phyloP scores from a whole-genome alignment of 2,113 vertebrate genomes.

The Oophaga pumilio region DNA sequence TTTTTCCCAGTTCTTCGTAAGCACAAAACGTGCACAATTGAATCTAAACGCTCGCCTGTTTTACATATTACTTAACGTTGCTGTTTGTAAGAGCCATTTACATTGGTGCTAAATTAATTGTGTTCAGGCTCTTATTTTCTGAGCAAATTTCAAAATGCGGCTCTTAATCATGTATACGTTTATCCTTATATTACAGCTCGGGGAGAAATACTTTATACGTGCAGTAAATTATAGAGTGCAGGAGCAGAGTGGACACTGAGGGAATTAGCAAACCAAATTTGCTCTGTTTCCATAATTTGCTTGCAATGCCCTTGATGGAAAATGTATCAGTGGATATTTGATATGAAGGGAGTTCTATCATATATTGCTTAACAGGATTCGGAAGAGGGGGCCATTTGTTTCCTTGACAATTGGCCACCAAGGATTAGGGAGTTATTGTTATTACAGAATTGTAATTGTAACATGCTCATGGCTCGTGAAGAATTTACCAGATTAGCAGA shows the following conservation, averaged over 20 bases:
- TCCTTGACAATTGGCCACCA: constrained; percentile 30
- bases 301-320: constrained; percentile 46
- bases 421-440: constrained; percentile 24
- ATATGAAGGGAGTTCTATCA: constrained; percentile 31
- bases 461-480: background rate
- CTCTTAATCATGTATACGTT: constrained; percentile 49
- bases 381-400: constrained; percentile 28
- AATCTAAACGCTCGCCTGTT: constrained; percentile 27
- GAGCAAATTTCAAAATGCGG: constrained; percentile 40
- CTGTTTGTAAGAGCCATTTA: constrained; percentile 41
- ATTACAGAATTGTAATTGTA: background rate
- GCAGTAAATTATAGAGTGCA: constrained; percentile 31
- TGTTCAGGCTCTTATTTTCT: constrained; percentile 40
- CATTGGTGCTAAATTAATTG: constrained; percentile 32
- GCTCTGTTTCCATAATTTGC: constrained; percentile 44
- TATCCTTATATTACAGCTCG: constrained; percentile 33
- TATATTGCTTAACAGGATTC: constrained; percentile 42
- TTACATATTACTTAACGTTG: constrained; percentile 26
- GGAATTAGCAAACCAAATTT: constrained; percentile 49
- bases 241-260: constrained; percentile 34
- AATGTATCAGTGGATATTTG: constrained; percentile 43
- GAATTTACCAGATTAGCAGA: background rate
- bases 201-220: constrained; percentile 37
- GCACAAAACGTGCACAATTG: background rate
- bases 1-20: background rate